Percentiles rank a stretch among this genome's conserved stretches.
phyloP scores from a whole-genome alignment of 1,140 invertebrate genomes.

The Ephestia elutella region DNA sequence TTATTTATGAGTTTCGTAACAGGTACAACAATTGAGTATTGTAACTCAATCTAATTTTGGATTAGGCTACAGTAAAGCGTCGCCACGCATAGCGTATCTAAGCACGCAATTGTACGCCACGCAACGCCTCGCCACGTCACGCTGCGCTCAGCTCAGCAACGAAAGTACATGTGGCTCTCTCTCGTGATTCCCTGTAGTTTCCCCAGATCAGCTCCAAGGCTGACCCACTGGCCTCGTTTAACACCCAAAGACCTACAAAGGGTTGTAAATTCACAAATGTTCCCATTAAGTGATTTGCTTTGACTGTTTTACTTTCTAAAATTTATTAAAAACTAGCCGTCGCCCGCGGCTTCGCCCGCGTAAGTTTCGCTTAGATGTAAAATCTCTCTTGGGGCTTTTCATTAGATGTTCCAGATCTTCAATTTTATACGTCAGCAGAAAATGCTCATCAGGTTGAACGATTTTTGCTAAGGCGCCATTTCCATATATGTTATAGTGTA shows the following conservation, averaged over 20 bases:
- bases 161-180: constrained; percentile 15
- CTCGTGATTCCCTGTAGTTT: constrained; percentile 27
- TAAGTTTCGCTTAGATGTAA: too few species aligned
- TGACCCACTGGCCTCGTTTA: constrained; percentile 50
- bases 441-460: too few species aligned
- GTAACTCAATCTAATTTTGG: constrained; percentile 1
- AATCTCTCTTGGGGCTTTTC: too few species aligned
- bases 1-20: background rate
- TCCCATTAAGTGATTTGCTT: background rate
- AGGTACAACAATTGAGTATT: background rate
- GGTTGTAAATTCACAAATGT: constrained; percentile 14
- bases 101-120: background rate
- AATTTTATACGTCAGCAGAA: too few species aligned
- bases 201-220: constrained; percentile 25
- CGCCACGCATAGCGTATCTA: constrained; percentile 6
- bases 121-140: constrained; percentile 4
- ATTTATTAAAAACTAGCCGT: too few species aligned
- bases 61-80: constrained; percentile 3
- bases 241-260: constrained; percentile 6
- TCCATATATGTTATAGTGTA: too few species aligned
- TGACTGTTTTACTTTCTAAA: too few species aligned
- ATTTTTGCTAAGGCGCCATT: too few species aligned
- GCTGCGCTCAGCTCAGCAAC: background rate
- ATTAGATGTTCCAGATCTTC: too few species aligned
- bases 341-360: too few species aligned